Evolutionary conservation across 2,888 invertebrate species (phyloP).

Genomic region (Meta bourneti): DNA sequence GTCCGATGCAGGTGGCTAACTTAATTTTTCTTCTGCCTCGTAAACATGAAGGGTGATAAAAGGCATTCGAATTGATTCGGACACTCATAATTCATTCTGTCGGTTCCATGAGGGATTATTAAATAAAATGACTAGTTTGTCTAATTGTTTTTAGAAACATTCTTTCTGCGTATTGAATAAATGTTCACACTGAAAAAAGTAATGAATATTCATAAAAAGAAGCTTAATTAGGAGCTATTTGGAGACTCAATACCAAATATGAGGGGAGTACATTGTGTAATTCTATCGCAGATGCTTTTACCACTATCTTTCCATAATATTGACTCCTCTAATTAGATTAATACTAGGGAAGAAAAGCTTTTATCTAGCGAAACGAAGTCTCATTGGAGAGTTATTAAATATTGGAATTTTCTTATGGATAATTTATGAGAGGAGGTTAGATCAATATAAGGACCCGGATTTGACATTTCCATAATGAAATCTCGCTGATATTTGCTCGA

Average conservation of each 20-base stretch:
- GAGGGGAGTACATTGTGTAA: background rate
- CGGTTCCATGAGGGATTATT: background rate
- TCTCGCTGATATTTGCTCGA: slow-evolving; percentile 7
- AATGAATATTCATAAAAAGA: background rate
- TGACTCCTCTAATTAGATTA: slow-evolving; percentile 39
- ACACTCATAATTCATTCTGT: background rate
- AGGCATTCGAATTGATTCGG: background rate
- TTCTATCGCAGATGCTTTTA: slow-evolving; percentile 3
- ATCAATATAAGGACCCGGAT: slow-evolving; percentile 11
- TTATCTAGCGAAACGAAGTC: background rate
- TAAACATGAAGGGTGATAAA: background rate
- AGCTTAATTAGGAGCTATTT: slow-evolving; percentile 8
- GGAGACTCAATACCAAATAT: background rate
- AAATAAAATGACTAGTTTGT: background rate
- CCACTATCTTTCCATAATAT: slow-evolving; percentile 2
- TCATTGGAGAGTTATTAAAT: slow-evolving; percentile 19
- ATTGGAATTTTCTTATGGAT: slow-evolving; percentile 48
- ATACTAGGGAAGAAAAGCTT: slow-evolving; percentile 27
- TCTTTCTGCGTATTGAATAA: background rate
- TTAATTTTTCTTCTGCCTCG: background rate
- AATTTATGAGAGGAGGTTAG: slow-evolving; percentile 31
- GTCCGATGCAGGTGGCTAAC: background rate
- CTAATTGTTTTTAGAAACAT: background rate
- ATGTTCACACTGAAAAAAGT: background rate
- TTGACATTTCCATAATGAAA: slow-evolving; percentile 15